A percentile compares a stretch with the other conserved stretches of the same genome.
phyloP scores from a whole-genome alignment of 2,113 vertebrate species.

The Carettochelys insculpta region DNA sequence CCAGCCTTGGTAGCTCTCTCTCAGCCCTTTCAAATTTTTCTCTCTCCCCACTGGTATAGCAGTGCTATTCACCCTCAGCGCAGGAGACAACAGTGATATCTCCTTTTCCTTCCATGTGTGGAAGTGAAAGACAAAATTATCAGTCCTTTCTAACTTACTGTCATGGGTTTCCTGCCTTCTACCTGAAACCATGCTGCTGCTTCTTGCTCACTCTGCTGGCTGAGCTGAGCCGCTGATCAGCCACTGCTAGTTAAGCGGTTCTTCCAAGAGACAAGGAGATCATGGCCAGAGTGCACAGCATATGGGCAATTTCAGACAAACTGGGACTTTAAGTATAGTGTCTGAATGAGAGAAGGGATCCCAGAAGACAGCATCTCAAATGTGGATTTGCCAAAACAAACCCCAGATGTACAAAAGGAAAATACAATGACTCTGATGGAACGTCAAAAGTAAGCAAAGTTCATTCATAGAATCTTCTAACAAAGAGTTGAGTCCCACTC shows the following conservation, averaged over 20 bases:
- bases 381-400: not conserved
- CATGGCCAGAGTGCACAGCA: not conserved
- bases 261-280: not conserved
- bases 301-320: not conserved
- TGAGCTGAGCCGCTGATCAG: not conserved
- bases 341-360: not conserved
- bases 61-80: not conserved
- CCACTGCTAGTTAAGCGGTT: not conserved
- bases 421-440: not conserved
- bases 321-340: not conserved
- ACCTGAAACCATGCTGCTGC: not conserved
- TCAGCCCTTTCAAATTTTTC: not conserved
- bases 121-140: not conserved
- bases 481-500: not conserved
- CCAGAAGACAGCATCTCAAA: not conserved
- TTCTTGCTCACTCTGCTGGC: not conserved
- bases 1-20: not conserved
- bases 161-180: not conserved
- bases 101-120: too few relatives aligned
- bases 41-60: not conserved
- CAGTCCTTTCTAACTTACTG: not conserved
- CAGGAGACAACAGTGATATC: not conserved
- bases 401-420: not conserved
- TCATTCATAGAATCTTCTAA: not conserved
- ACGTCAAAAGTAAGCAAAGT: not conserved